Evolutionary conservation across 1,140 invertebrate genomes (phyloP).

Genomic region (Probaryconus sp.): DNA sequence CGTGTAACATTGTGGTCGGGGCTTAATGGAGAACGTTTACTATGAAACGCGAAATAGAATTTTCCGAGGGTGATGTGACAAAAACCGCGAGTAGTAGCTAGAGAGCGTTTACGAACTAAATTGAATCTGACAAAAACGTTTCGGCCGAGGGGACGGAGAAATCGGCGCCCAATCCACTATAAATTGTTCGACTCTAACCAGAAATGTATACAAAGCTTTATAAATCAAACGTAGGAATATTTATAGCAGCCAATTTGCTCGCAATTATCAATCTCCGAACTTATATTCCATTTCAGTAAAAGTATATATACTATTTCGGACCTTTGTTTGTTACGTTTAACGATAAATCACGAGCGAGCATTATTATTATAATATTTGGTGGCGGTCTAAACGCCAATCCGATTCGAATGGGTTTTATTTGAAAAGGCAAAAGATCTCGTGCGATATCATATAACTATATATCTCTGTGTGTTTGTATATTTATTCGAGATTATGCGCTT

Average conservation of each 20-base stretch:
- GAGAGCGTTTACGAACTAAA: conserved; percentile 48
- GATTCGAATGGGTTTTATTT: background rate
- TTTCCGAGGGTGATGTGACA: conserved; percentile 47
- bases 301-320: no score
- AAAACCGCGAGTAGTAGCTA: conserved; percentile 41
- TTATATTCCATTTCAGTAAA: background rate
- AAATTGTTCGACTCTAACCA: background rate
- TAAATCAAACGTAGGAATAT: background rate
- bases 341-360: no score
- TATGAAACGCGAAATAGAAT: conserved; percentile 34
- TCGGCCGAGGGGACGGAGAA: conserved; percentile 5
- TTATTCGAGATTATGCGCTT: conserved; percentile 32
- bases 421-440: background rate
- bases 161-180: conserved; percentile 1
- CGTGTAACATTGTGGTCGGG: conserved; percentile 44
- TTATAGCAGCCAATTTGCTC: background rate
- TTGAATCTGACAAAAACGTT: conserved; percentile 49
- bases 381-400: background rate
- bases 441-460: background rate
- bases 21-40: conserved; percentile 55
- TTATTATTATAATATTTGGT: no score
- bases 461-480: background rate
- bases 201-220: conserved; percentile 3
- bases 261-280: background rate
- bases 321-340: no score